Percentiles rank a stretch among this genome's conserved stretches.
These are phyloP conservation scores for Sturnira hondurensis DNA, from an alignment of 2,113 vertebrate species.

Conservation along the genomic window DNA sequence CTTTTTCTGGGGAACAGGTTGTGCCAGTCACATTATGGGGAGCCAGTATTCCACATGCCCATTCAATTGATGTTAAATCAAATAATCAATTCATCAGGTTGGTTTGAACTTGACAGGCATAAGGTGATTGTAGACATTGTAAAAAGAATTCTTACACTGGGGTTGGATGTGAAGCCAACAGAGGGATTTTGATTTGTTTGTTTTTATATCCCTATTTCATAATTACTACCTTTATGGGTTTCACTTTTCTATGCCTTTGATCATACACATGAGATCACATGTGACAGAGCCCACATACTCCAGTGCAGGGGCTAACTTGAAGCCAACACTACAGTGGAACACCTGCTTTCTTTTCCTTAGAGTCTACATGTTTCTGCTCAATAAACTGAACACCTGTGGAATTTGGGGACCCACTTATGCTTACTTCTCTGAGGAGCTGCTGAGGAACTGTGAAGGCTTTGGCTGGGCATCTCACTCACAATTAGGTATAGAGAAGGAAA, in stretches of 20 bases:
- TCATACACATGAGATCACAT: neutral
- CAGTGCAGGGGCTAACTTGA: neutral
- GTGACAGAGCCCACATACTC: neutral
- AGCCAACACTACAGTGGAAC: neutral
- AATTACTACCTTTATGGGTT: neutral
- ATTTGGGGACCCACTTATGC: slow-evolving; percentile 36
- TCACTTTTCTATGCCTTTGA: neutral
- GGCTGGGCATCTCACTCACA: slow-evolving; percentile 62
- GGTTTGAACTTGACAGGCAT: neutral
- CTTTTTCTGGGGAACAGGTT: neutral
- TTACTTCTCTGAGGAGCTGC: neutral
- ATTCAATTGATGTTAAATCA: neutral
- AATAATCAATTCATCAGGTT: neutral
- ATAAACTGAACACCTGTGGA: neutral
- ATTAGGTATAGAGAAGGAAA: slow-evolving; percentile 45
- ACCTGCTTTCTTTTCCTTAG: neutral
- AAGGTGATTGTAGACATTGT: neutral
- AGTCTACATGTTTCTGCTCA: neutral
- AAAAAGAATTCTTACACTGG: neutral
- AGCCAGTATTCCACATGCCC: neutral
- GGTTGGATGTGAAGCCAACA: neutral
- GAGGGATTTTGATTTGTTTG: neutral
- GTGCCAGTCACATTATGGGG: neutral
- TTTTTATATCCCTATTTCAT: neutral
- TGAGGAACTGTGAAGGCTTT: slow-evolving; percentile 35